Base-by-base conservation (phyloP, 2,888 invertebrate species). In the Thera britannica region DNA sequence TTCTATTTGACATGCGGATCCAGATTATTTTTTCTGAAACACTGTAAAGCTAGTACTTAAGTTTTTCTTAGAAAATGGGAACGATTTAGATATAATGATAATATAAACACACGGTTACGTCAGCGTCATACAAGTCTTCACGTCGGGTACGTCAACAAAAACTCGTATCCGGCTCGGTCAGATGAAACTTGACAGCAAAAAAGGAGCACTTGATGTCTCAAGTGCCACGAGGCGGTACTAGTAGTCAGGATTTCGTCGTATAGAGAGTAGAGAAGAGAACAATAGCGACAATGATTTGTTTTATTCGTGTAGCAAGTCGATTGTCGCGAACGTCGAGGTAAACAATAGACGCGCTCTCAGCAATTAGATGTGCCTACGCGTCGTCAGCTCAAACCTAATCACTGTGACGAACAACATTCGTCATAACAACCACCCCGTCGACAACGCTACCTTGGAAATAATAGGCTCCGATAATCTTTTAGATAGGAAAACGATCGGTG, bases 81-180 rank as follows among this genome's bases (percentile, higher is more conserved):
- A 74, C 77, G 75, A 82, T 83, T 83, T 80, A 79, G 81, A 83
- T 83, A 77, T 77, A 77, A 79, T 75, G 79, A 79, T 84, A 85
- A 79, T 82, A 87, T 83, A 83, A 86, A 87, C 82, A 84, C 73
- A 77, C 72, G 79, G 76, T 92, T 87, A 77, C 92, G 89, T 91
- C 91, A 92, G 60, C 91, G 89, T 90, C 90, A 91, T 79, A 77
- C 77, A 60, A 67, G 74, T 76, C 76, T 74, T 78, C 78, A 71
- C 76, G 75, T 79, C 78, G 72, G 71, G 80, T 80, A 80, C 80
- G 82, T 82, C 67, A 69, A 78, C 83, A 83, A 87, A 88, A 90
- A 87, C 83, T 72, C 79, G 85, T 83, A 91, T 92, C 92, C 92
- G 92, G 90, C 86, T 92, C 79, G 70, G 78, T 74, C 74, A 72